These are phyloP conservation scores for Oncorhynchus nerka DNA, from an alignment of 2,113 vertebrate genomes.

Conservation along the genomic window DNA sequence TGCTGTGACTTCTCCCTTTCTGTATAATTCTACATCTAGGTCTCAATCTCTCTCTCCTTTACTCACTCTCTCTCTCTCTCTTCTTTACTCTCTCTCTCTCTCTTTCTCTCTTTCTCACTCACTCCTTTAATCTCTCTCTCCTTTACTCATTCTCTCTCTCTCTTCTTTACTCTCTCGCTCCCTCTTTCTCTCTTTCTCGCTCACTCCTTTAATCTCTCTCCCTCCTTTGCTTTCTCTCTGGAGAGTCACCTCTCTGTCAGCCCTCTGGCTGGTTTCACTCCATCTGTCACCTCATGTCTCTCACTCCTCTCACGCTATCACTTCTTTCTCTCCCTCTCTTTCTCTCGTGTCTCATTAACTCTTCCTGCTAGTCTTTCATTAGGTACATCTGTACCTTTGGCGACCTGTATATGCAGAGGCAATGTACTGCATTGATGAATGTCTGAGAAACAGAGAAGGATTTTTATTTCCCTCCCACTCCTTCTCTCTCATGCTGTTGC, in stretches of 20 bases:
- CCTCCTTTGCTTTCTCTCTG: slow-evolving; percentile 15
- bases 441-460: slow-evolving; percentile 7
- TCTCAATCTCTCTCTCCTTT: background rate
- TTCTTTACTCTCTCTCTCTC: too few relatives aligned
- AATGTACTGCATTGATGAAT: background rate
- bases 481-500: background rate
- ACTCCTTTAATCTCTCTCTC: too few relatives aligned
- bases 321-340: slow-evolving; percentile 20
- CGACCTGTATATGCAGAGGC: background rate
- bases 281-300: slow-evolving; percentile 63
- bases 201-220: too few relatives aligned
- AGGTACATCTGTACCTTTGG: slow-evolving; percentile 3
- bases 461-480: background rate
- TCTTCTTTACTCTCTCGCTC: background rate
- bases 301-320: slow-evolving; percentile 49
- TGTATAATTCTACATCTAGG: background rate
- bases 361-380: slow-evolving; percentile 7
- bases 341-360: slow-evolving; percentile 7
- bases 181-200: background rate
- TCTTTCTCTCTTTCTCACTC: too few relatives aligned
- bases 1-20: background rate
- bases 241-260: slow-evolving; percentile 22
- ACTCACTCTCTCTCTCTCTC: too few relatives aligned
- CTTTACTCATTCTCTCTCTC: too few relatives aligned
- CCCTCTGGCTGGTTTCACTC: slow-evolving; percentile 35